Evolutionary conservation across 2,797 vertebrate species (phyloP).

Genomic region (Alauda arvensis): DNA sequence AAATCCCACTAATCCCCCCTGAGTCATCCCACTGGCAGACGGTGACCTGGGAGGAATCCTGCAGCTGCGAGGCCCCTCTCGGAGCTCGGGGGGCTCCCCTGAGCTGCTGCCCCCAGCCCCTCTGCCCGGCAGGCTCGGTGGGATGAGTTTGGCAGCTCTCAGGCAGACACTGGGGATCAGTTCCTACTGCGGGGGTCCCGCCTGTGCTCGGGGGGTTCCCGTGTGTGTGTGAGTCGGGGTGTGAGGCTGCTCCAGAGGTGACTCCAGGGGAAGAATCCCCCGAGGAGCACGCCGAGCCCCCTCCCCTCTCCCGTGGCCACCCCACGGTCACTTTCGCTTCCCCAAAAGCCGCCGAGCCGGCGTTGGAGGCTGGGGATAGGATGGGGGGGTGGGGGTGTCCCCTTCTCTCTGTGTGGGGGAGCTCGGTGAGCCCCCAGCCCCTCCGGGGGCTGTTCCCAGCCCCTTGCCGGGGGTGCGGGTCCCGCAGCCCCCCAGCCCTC

Average conservation of each 20-base stretch:
- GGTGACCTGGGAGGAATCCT: slow-evolving; percentile 47
- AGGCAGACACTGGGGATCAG: fast-evolving
- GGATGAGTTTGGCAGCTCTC: background rate
- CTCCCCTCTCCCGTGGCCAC: background rate
- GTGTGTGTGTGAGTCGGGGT: fast-evolving
- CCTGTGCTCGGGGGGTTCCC: too few relatives aligned
- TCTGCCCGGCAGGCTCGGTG: fast-evolving
- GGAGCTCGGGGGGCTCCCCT: background rate
- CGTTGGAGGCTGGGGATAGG: background rate
- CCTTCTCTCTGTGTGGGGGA: fast-evolving
- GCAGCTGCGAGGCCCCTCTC: background rate
- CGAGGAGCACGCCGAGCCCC: background rate
- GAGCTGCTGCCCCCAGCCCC: background rate
- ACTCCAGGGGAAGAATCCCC: background rate
- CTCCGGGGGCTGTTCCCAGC: fast-evolving
- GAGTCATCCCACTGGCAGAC: slow-evolving; percentile 36
- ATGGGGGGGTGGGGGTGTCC: background rate
- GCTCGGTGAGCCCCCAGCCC: background rate
- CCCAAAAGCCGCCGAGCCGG: background rate
- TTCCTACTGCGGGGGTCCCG: background rate
- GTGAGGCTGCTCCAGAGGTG: background rate
- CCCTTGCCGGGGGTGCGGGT: background rate
- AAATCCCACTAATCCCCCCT: slow-evolving; percentile 59
- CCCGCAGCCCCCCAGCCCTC: background rate
- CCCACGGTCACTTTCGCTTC: background rate